Evolutionary conservation across 1,140 invertebrate genomes (phyloP), one percentile per base, ranked within the genome.

Genomic region (Lineus longissimus): DNA sequence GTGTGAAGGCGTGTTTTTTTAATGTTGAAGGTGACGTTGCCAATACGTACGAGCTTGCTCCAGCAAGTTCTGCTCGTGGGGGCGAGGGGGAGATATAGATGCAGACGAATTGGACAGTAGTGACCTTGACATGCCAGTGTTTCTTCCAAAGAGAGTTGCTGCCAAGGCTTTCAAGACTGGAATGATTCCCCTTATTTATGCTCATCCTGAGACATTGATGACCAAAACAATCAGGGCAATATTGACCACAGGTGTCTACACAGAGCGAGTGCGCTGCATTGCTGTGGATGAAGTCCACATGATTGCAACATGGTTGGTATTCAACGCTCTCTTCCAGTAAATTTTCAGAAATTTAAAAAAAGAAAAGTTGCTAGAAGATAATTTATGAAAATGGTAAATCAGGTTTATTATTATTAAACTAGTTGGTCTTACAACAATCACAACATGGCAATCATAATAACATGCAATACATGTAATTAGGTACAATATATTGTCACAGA

Each of bases 211-310:
- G 43, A 47, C 66, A 15, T 47, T 67, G 13, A 31, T 61, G 47
- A 61, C 55, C 7, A 67, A 33, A 43, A 22, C 55, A 25, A 22
- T 63, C 36, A 29, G 36, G 25, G 40, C 40, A 61, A 36, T 67
- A 13, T n/a, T 67, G 11, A 41, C 30, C 15, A 61, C 57, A 33
- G 33, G 22, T 27, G 22, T 9, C 9, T 61, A 31, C 31, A 25
- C 47, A 36, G 45, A 51, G 22, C 4, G 17, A 51, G 54, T 67
- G 7, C 63, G 62, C 31, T 31, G 36, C 7, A 54, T 54, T 33
- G 58, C 47, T 19, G 41, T 67, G 19, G 66, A 67, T 61, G 62
- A 67, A 54, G 66, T 64, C 6, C 66, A 67, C 51, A 67, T 67
- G 66, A 64, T 67, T 29, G 43, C 62, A 15, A 58, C 63, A 64